A percentile compares a stretch with the other conserved stretches of the same genome.
These are phyloP conservation scores for Sphenodon punctatus DNA, from an alignment of 2,797 vertebrate species.

Conservation along the genomic window DNA sequence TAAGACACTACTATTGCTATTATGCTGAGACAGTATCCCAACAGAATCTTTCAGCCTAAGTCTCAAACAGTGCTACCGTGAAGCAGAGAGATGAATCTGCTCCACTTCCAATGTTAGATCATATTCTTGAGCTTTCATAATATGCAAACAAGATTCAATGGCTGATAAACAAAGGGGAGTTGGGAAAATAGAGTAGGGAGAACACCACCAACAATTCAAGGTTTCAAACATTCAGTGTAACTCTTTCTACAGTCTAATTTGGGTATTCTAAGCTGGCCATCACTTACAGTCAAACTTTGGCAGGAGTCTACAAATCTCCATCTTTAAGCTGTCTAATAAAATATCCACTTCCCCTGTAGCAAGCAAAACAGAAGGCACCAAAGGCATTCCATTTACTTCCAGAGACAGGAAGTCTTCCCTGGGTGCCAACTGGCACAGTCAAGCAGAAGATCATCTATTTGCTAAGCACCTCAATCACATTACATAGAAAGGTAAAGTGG, in stretches of 20 bases:
- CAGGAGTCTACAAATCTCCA: background rate
- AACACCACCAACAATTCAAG: background rate
- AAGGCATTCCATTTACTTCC: background rate
- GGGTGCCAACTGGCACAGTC: background rate
- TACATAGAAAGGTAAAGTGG: background rate
- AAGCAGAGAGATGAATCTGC: background rate
- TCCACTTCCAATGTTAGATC: background rate
- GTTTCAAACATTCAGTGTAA: background rate
- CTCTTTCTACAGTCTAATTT: background rate
- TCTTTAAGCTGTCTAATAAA: background rate
- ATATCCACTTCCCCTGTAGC: conserved; percentile 24
- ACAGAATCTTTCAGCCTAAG: background rate
- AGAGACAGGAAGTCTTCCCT: background rate
- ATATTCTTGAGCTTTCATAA: conserved; percentile 19
- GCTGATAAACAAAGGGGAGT: no score
- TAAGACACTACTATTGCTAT: background rate
- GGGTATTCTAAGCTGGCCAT: background rate
- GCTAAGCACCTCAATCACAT: background rate
- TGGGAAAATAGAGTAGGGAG: no score
- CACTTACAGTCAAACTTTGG: background rate
- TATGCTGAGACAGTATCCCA: background rate
- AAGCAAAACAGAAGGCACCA: background rate
- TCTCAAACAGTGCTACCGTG: background rate
- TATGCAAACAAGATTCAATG: conserved; percentile 10
- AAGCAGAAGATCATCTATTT: background rate